Base-by-base conservation (phyloP, 2,888 invertebrate genomes). In the Pheosia gnoma region DNA sequence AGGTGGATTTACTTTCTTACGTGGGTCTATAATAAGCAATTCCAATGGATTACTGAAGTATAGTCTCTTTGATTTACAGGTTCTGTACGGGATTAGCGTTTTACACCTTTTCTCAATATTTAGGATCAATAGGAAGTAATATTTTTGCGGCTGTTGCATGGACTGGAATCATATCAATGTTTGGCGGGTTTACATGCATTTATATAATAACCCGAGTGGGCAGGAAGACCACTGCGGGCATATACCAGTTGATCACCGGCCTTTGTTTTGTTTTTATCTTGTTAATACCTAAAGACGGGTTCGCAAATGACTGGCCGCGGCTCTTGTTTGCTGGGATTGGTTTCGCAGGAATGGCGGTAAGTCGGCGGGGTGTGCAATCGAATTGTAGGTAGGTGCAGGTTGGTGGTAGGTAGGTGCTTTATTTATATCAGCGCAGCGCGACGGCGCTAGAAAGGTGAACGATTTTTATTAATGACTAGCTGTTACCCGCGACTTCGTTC, bases 281-380 rank as follows among this genome's bases (percentile, higher is more conserved):
- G 57, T 62, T 89, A n/a, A 82, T 94, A 60, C 95, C 95, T 13
- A 90, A 86, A 77, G 88, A 90, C 59, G 64, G 59, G 45, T 93
- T 81, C 68, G 6, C 68, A 25, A 87, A 88, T 63, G 95, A 95
- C 76, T 95, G 95, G 94, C 94, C 94, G 5, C 89, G 94, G 69
- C 83, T 96, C 59, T 72, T 93, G 13, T 91, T 96, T 67, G 95
- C 96, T 65, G 95, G 95, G 67, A 79, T 95, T 57, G 96, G 96
- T 62, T 95, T 96, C 75, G 94, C 95, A 58, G 95, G 96, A 63
- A 93, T 96, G 80, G 95, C 96, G 65, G 95, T 96, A 88, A 91
- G 94, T 85, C 61, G 53, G 59, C 58, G 58, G 67, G 59, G 73
- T 69, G 65, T 59, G 63, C 70, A 76, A 74, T 72, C 13, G 53